These are phyloP conservation scores for Lamproptera curius DNA, from an alignment of 2,888 invertebrate genomes.

Conservation along the genomic window DNA sequence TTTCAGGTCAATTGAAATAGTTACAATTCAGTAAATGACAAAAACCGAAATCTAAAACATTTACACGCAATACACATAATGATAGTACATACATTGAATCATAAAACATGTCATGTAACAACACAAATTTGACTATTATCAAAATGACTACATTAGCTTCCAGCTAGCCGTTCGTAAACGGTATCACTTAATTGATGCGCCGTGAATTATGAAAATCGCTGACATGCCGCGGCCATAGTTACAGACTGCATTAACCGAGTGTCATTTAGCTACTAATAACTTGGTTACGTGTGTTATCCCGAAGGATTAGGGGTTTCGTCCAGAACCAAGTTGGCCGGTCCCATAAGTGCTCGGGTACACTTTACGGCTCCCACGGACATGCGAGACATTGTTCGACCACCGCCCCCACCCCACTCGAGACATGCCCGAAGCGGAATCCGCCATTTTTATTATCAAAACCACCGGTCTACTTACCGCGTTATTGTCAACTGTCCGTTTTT, in stretches of 20 bases:
- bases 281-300: conserved; percentile 22
- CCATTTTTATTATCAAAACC: conserved; percentile 43
- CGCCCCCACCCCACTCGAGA: conserved; percentile 10
- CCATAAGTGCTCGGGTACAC: conserved; percentile 50
- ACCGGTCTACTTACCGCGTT: conserved; percentile 31
- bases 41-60: conserved; percentile 5
- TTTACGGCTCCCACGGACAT: conserved; percentile 46
- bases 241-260: conserved; percentile 11
- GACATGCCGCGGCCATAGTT: conserved; percentile 28
- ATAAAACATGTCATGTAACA: too few relatives aligned
- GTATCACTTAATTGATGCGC: conserved; percentile 37
- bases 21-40: background rate
- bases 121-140: conserved; percentile 24
- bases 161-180: conserved; percentile 39
- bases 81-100: too few relatives aligned
- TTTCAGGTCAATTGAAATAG: background rate
- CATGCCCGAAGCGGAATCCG: conserved; percentile 33
- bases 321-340: conserved; percentile 21
- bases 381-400: conserved; percentile 39
- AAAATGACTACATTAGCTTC: conserved; percentile 51
- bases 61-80: background rate
- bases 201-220: conserved; percentile 51
- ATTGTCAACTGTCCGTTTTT: conserved; percentile 36
- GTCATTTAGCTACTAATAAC: conserved; percentile 6
- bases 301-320: conserved; percentile 22